A percentile compares a stretch with the other conserved stretches of the same genome.
phyloP scores from a whole-genome alignment of 2,113 vertebrate genomes.

The Anser brachyrhynchus region DNA sequence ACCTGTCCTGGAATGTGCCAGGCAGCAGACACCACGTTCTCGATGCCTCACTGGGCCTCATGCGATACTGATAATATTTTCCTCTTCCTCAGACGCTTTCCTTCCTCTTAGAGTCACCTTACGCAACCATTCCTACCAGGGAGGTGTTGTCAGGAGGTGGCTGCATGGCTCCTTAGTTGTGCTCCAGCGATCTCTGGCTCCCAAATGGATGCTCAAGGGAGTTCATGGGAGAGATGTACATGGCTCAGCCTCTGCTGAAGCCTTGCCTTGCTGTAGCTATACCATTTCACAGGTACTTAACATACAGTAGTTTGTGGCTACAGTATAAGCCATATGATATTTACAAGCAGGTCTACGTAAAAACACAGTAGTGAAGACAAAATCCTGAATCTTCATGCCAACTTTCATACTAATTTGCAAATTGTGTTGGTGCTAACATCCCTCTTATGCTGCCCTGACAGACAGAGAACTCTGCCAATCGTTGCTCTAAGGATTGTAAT shows the following conservation, averaged over 20 bases:
- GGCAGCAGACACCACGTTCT: rapidly evolving
- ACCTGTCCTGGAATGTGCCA: neutral
- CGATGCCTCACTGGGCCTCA: neutral
- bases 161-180: neutral
- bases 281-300: neutral
- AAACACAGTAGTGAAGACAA: neutral
- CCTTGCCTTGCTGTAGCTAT: neutral
- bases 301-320: neutral
- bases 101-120: neutral
- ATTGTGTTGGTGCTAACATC: neutral
- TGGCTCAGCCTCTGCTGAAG: neutral
- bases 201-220: rapidly evolving
- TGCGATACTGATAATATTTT: neutral
- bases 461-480: neutral
- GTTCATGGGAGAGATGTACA: neutral
- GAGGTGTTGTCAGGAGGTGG: neutral
- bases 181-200: neutral
- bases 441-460: neutral
- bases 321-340: neutral
- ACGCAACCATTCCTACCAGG: neutral
- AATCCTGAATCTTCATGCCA: neutral
- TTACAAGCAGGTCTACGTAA: neutral
- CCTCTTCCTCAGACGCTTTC: neutral
- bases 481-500: neutral
- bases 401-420: neutral